Conservation (phyloP, 2,888 invertebrate genomes). For the Cistogaster globosa region DNA sequence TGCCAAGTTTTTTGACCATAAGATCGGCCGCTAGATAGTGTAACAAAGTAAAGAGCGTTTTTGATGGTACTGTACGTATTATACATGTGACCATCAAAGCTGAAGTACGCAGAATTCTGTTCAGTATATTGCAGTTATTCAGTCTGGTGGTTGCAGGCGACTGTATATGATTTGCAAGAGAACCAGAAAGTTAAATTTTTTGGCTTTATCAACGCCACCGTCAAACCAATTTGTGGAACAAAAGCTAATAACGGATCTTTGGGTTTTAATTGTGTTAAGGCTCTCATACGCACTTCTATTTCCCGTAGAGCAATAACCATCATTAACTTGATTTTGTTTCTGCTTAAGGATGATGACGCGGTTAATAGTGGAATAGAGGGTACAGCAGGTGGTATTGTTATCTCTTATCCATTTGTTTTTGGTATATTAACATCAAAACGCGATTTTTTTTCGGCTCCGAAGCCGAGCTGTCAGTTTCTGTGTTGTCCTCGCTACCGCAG, state of each 20-base stretch:
- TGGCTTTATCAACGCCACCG: constrained; percentile 89
- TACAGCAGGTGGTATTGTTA: constrained; percentile 2
- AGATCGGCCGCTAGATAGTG: too few species aligned
- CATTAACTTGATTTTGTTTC: constrained; percentile 89
- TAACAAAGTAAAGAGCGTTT: too few species aligned
- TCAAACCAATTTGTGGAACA: constrained; percentile 80
- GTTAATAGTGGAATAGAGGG: constrained; percentile 43
- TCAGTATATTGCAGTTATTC: too few species aligned
- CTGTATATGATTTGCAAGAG: constrained; percentile 83
- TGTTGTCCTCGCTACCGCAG: constrained; percentile 83
- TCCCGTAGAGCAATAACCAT: constrained; percentile 96
- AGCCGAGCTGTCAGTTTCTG: constrained; percentile 23
- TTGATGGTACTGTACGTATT: too few species aligned
- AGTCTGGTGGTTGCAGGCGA: constrained; percentile 80
- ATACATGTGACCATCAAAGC: too few species aligned
- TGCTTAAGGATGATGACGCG: constrained; percentile 77
- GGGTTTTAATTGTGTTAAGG: constrained; percentile 86
- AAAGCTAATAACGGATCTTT: constrained; percentile 82
- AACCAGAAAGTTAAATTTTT: constrained; percentile 91
- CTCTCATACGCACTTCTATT: constrained; percentile 94
- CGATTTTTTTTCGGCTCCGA: constrained; percentile 79
- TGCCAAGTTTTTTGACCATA: too few species aligned
- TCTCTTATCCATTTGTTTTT: constrained; percentile 53
- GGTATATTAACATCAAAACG: constrained; percentile 77
- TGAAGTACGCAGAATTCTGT: too few species aligned